Base-by-base conservation (phyloP, 2,797 vertebrate genomes). In the Pygocentrus nattereri region DNA sequence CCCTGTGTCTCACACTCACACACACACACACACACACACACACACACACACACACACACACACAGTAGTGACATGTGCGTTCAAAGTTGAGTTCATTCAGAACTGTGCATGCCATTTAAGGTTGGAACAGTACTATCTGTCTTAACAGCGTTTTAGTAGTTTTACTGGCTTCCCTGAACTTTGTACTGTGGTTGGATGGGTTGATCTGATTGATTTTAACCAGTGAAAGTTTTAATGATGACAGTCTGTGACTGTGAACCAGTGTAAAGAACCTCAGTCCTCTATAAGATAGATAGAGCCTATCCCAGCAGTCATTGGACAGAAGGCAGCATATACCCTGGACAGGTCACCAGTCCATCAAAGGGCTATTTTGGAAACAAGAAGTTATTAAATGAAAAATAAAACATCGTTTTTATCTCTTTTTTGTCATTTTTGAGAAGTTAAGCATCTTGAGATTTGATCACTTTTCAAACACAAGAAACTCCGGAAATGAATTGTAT, bases 1-100 rank as follows among this genome's bases (percentile, higher is more conserved):
- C 67, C 44, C 18, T 65, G 19, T 41, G 52, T 64, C 61, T 62
- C 27, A n/a, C n/a, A n/a, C n/a, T n/a, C n/a, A 64, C 58, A 79
- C 19, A 83, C 71, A 79, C 62, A 75, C 64, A 47, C n/a, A n/a
- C n/a, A n/a, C n/a, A n/a, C n/a, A n/a, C n/a, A n/a, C n/a, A n/a
- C n/a, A n/a, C n/a, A n/a, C n/a, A n/a, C n/a, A n/a, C n/a, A n/a
- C n/a, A n/a, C n/a, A 64, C 58, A 79, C 19, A 83, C 71, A 79
- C 62, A 75, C 64, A 47, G 54, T 19, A 23, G 69, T 31, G 27
- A 1, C 54, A 25, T 25, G 38, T 58, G n/a, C 31, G 8, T 38
- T 50, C 31, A 56, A 56, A 19, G 47, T 15, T 41, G n/a, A 73
- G 31, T 73, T 56, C 30, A 58, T 58, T 58, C 47, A 67, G 34